A percentile compares a stretch with the other conserved stretches of the same genome.
Conservation (phyloP, 2,797 vertebrate species). For the Sebastiscus tertius region DNA sequence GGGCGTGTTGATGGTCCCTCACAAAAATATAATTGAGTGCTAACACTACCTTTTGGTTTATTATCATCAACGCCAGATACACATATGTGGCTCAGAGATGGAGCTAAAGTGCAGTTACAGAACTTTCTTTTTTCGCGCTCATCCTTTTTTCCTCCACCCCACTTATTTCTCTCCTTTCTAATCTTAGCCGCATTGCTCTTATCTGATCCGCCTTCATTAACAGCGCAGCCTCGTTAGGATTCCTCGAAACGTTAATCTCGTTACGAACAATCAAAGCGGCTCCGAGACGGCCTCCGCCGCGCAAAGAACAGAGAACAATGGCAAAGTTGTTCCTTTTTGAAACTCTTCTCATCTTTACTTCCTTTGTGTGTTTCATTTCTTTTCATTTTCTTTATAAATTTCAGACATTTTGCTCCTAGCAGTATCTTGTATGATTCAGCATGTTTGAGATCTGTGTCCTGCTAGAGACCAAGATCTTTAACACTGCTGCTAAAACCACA, state of each 20-base stretch:
- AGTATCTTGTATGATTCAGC: background rate
- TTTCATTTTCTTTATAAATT: slow-evolving; percentile 12
- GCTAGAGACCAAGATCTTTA: background rate
- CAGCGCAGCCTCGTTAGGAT: slow-evolving; percentile 33
- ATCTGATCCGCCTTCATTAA: slow-evolving; percentile 69
- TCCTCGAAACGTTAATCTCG: slow-evolving; percentile 60
- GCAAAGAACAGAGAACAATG: slow-evolving; percentile 33
- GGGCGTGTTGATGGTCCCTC: background rate
- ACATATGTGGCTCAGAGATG: background rate
- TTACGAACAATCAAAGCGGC: slow-evolving; percentile 62
- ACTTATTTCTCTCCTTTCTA: slow-evolving; percentile 18
- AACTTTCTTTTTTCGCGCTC: background rate
- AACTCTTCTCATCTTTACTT: slow-evolving; percentile 18
- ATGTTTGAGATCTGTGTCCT: background rate
- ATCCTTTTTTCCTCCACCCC: background rate
- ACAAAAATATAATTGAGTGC: background rate
- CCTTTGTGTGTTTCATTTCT: background rate
- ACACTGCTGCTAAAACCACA: background rate
- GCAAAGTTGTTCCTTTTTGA: slow-evolving; percentile 21
- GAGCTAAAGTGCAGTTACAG: background rate
- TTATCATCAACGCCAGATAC: background rate
- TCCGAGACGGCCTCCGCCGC: background rate
- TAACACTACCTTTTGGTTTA: background rate
- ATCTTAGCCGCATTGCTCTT: slow-evolving; percentile 38
- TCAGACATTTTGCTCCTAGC: slow-evolving; percentile 1